Evolutionary conservation across 2,113 vertebrate species (phyloP), one percentile per base, ranked within the genome.

Genomic region (Myotis brandtii): DNA sequence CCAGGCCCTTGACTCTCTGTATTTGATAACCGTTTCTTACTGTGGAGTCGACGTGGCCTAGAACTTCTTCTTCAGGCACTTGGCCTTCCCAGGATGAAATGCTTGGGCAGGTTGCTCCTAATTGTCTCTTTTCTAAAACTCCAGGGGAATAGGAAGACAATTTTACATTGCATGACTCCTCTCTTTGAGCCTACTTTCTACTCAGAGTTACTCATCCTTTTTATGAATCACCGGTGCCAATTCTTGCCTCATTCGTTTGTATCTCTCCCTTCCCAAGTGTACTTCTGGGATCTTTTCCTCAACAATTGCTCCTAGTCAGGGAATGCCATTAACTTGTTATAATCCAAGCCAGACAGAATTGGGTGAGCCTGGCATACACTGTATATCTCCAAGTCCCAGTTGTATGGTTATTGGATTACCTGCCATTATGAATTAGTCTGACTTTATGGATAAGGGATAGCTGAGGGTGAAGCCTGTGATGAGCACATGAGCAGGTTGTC

Each of bases 301-400:
- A 88, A 30, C 34, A 17, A 0, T 76, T 69, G 32, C 34, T 85
- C 52, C 64, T 6, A 69, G n/a, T 92, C 79, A 86, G 89, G 87
- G 96, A 94, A 59, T 32, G 23, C 46, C 89, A 18, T 34, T 89
- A 89, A 40, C 30, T 56, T 93, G 90, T 89, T 62, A 77, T 72
- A 77, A 91, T 66, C 79, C 37, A 85, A 50, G 62, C 54, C 67
- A 81, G 95, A 90, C 25, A 89, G 69, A 93, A 84, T 67, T 81
- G 87, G 48, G 80, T 86, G 59, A 85, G 43, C 21, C 43, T 92
- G 70, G 86, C 48, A 27, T 27, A 34, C 17, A 16, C 25, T 56
- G 6, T 37, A 0, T 89, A n/a, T 91, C 52, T 92, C 30, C 56
- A 46, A 72, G 25, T 5, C 56, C 32, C 54, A 43, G 21, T 6